Conservation (phyloP, 2,797 vertebrate species). For the Onychomys torridus region DNA sequence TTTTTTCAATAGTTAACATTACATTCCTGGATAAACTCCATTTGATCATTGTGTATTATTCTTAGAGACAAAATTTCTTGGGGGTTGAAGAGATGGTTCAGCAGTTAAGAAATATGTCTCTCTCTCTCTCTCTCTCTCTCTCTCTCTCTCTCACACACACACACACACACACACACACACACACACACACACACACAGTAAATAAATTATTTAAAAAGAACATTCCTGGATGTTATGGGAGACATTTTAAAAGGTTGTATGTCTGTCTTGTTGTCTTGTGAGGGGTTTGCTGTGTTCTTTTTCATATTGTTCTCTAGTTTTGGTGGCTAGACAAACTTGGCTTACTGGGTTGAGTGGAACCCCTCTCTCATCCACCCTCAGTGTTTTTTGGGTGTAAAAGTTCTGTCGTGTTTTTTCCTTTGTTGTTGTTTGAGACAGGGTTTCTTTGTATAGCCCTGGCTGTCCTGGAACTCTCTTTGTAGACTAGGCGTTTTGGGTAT, state of each 20-base stretch:
- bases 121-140: too few relatives aligned
- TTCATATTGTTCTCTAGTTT: neutral
- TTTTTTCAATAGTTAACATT: constrained; percentile 32
- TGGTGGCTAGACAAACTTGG: neutral
- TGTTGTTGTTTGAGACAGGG: neutral
- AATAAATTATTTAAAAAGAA: neutral
- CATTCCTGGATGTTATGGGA: neutral
- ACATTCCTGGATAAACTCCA: neutral
- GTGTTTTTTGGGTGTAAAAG: neutral
- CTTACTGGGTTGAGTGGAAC: neutral
- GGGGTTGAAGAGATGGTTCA: neutral
- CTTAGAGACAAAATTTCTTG: neutral
- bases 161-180: neutral
- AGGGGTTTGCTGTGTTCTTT: neutral
- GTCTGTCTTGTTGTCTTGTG: neutral
- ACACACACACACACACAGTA: neutral
- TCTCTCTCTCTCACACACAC: too few relatives aligned
- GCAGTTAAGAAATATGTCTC: neutral
- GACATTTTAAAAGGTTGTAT: constrained; percentile 16
- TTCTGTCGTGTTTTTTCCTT: neutral
- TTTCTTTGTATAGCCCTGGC: neutral
- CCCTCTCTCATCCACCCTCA: neutral
- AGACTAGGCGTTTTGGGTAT: neutral
- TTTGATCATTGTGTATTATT: neutral
- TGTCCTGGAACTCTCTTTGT: neutral